These are phyloP conservation scores for Berghia stephanieae DNA, from an alignment of 1,140 invertebrate species.

Conservation along the genomic window DNA sequence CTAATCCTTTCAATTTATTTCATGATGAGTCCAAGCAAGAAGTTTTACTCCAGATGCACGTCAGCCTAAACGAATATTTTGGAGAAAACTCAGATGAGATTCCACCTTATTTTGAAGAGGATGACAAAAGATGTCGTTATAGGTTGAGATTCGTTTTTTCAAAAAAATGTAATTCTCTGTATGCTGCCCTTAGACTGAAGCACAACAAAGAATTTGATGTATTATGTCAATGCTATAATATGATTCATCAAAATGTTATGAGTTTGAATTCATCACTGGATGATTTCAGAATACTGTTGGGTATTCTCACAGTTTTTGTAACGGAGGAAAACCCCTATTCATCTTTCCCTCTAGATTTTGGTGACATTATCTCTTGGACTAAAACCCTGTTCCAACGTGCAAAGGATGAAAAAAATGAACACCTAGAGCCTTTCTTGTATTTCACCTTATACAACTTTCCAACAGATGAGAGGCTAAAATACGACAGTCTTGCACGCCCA, in stretches of 20 bases:
- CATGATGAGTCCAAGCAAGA: slow-evolving; percentile 11
- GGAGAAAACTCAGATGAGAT: slow-evolving; percentile 30
- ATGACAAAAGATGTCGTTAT: slow-evolving; percentile 29
- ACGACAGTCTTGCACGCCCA: slow-evolving; percentile 8
- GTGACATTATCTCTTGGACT: slow-evolving; percentile 20
- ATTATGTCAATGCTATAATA: slow-evolving; percentile 16
- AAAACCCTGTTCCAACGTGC: slow-evolving; percentile 9
- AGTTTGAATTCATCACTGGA: too few relatives aligned
- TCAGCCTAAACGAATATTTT: slow-evolving; percentile 36
- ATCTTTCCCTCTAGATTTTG: neutral
- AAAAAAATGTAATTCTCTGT: slow-evolving; percentile 26
- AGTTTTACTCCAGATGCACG: slow-evolving; percentile 32
- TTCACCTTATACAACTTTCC: slow-evolving; percentile 33
- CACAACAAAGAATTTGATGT: slow-evolving; percentile 58
- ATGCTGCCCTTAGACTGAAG: slow-evolving; percentile 17
- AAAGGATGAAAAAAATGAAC: neutral
- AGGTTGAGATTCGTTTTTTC: slow-evolving; percentile 23
- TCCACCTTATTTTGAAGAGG: slow-evolving; percentile 12
- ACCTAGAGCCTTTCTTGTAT: slow-evolving; percentile 34
- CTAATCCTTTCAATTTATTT: neutral
- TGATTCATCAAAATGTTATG: too few relatives aligned
- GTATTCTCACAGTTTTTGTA: slow-evolving; percentile 14
- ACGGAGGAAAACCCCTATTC: neutral
- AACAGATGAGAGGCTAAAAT: slow-evolving; percentile 28
- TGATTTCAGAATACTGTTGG: too few relatives aligned